Evolutionary conservation across 37 sponge, comb jelly and placozoan genomes (phyloP), one percentile per base, ranked within the genome.

Genomic region (Agelas oroides): DNA sequence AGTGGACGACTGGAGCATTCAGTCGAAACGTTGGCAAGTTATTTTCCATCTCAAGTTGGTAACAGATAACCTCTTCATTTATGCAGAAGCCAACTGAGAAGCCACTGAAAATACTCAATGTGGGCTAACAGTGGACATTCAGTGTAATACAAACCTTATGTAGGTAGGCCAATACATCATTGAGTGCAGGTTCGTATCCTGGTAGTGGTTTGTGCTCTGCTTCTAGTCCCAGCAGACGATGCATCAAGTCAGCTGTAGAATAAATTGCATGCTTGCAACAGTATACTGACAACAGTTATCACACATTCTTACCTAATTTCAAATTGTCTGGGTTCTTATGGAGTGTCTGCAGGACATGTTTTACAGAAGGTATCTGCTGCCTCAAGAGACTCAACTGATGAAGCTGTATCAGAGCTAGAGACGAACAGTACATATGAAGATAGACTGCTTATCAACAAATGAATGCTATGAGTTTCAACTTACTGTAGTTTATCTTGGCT

Each of bases 161-260:
- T 24, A 75, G 69, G 59, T 76, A 81, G 34, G 55, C 58, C 21
- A 79, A 25, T 0, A 88, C 60, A 19, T 81, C 70, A 13, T 53
- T 12, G 20, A 76, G 15, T 23, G 53, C 83, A 32, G 88, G 77
- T 20, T 69, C 1, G 77, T 76, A 21, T 53, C 76, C 82, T 57
- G 82, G 76, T 13, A 76, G 75, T 23, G 83, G 67, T 17, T 77
- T 77, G 75, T 81, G 53, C 71, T 82, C 59, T 57, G 68, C 59
- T 69, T 88, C 88, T 24, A 82, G 60, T 17, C 21, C n/a, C 37
- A 88, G 39, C 60, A 88, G 77, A 13, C 81, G 36, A 16, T 64
- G 73, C 27, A 87, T 2, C 20, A 18, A 34, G 36, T 66, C 65
- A 65, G 68, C 85, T 84, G 61, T 2, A 16, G 30, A 54, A 12